These are phyloP conservation scores for Creontiades dilutus DNA, from an alignment of 2,888 invertebrate species.

Conservation along the genomic window DNA sequence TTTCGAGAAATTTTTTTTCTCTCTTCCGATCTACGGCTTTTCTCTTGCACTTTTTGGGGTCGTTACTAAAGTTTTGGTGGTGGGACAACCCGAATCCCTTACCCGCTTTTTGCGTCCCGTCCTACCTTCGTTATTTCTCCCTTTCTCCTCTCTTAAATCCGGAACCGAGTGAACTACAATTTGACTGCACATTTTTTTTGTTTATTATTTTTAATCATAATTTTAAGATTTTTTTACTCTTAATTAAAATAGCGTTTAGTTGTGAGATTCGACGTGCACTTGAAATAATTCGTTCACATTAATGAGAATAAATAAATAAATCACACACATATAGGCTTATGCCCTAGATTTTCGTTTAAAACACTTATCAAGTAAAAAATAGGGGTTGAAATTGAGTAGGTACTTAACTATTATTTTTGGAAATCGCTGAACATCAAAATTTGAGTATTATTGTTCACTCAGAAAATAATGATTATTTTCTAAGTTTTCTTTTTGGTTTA, in stretches of 20 bases:
- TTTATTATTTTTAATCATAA: constrained; percentile 68
- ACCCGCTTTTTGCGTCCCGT: constrained; percentile 53
- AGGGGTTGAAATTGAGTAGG: too few relatives aligned
- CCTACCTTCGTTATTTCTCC: constrained; percentile 29
- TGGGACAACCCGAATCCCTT: not conserved
- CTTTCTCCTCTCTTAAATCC: constrained; percentile 39
- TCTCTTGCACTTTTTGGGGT: constrained; percentile 26
- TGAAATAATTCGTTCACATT: too few relatives aligned
- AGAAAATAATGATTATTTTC: too few relatives aligned
- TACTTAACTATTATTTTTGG: too few relatives aligned
- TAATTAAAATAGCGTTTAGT: not conserved
- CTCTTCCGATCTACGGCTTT: constrained; percentile 47
- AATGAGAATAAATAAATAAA: too few relatives aligned
- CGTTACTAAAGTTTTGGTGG: constrained; percentile 56
- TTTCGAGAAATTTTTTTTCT: not conserved
- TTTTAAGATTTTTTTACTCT: constrained; percentile 23
- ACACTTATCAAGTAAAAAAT: too few relatives aligned
- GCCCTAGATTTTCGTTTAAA: too few relatives aligned
- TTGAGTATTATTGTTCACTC: too few relatives aligned
- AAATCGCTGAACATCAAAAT: too few relatives aligned
- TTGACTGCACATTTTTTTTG: constrained; percentile 73
- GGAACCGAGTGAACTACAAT: constrained; percentile 73
- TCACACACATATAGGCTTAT: too few relatives aligned
- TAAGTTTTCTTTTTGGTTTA: too few relatives aligned
- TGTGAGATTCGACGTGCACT: too few relatives aligned